phyloP scores from a whole-genome alignment of 2,888 invertebrate species.

The Antheraea yamamai region DNA sequence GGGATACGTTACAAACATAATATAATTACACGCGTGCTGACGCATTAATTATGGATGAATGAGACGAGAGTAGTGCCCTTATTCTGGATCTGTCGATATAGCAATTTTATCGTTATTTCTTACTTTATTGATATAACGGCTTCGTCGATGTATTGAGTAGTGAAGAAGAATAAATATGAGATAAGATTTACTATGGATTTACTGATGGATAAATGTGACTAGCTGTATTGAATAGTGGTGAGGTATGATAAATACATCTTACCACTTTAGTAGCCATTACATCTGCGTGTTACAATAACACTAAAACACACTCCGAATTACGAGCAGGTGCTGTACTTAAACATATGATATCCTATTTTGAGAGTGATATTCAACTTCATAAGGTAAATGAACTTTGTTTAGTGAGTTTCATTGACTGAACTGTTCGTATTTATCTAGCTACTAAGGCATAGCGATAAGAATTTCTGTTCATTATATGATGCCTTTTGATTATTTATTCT shows the following conservation, averaged over 20 bases:
- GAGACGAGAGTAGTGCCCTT: background rate
- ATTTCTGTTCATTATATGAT: too few relatives aligned
- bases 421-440: background rate
- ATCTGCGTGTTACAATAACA: background rate
- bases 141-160: background rate
- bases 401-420: background rate
- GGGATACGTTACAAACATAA: conserved; percentile 13
- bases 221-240: background rate
- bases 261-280: background rate
- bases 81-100: background rate
- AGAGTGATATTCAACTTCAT: background rate
- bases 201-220: background rate
- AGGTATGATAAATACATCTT: background rate
- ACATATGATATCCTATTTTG: background rate
- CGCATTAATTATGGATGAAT: conserved; percentile 16
- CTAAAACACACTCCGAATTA: background rate
- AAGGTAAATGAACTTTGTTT: background rate
- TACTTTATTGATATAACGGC: background rate
- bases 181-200: background rate
- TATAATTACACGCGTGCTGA: conserved; percentile 19
- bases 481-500: too few relatives aligned
- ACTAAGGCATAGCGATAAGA: too few relatives aligned
- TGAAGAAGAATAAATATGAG: background rate
- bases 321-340: background rate
- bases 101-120: background rate